Percentiles rank a stretch among this genome's conserved stretches.
phyloP scores from a whole-genome alignment of 1,140 invertebrate genomes.

The Drosophila kohkoa region DNA sequence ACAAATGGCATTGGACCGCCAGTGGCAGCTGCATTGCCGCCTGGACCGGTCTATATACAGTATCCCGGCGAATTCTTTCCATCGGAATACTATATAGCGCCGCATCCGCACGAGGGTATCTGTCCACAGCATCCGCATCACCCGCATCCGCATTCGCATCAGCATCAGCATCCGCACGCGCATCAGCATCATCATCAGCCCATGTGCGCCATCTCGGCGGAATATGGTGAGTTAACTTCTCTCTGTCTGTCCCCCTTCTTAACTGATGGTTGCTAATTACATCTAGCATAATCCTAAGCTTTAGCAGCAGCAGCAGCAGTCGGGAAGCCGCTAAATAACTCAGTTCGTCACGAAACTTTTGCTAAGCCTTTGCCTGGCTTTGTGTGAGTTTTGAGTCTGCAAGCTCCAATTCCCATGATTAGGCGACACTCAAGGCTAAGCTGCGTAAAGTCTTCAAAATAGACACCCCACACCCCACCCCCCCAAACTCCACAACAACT shows the following conservation, averaged over 20 bases:
- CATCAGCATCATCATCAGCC: conserved; percentile 77
- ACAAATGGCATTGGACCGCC: conserved; percentile 64
- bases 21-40: conserved; percentile 43
- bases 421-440: conserved; percentile 48
- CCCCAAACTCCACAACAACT: too few species aligned
- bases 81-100: conserved; percentile 79
- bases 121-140: conserved; percentile 83
- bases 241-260: background rate
- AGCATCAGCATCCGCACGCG: conserved; percentile 75
- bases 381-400: background rate
- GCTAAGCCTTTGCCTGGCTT: conserved; percentile 48
- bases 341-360: conserved; percentile 65
- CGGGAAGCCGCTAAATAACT: conserved; percentile 43
- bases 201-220: conserved; percentile 81
- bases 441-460: conserved; percentile 61
- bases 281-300: conserved; percentile 53
- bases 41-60: conserved; percentile 77
- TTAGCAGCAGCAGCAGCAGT: background rate
- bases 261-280: conserved; percentile 59
- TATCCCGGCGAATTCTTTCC: conserved; percentile 82
- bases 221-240: conserved; percentile 75
- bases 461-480: conserved; percentile 6
- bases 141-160: conserved; percentile 70
- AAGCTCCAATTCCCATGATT: conserved; percentile 24
- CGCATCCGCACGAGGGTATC: conserved; percentile 81